Evolutionary conservation across 23 tunicate species (phyloP), one percentile per base, ranked within the genome.

Genomic region (Ciona savignyi): DNA sequence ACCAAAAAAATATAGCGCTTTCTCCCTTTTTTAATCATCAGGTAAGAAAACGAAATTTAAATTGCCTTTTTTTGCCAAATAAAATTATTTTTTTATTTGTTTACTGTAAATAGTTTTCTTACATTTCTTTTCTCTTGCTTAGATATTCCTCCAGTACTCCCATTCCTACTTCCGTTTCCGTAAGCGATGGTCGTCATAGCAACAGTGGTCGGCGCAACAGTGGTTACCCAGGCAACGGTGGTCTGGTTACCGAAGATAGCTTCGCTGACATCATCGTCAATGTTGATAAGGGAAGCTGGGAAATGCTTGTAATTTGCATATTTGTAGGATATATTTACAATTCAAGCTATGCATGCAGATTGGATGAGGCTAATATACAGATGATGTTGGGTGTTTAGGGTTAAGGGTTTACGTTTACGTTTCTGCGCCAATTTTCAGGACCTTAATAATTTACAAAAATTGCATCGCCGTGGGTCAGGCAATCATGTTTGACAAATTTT

Each of bases 261-360:
- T 34, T 34, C 89, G 11, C 29, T 48, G 4, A 70, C 79, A 25
- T 77, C 82, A 42, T 84, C 82, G 4, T 85, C 84, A 25, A 78
- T 60, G 74, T 85, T 85, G 62, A 85, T 67, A 6, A 85, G 11
- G 22, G 91, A 85, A 31, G 91, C 91, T 85, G 76, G 20, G 25
- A 32, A 1, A 25, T 33, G 25, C 0, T 0, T 25, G 23, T 60
- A 61, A 35, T 51, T 15, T 15, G 21, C 20, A 51, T 51, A 15
- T 51, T 21, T 51, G 62, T 15, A 19, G 21, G 19, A 51, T 19
- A 15, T 51, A 51, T 19, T 51, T 51, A 21, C 19, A 51, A 51
- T 51, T 15, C 20, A 51, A 51, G 19, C 62, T 51, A 51, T 15
- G n/a, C n/a, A n/a, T n/a, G n/a, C n/a, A n/a, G n/a, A n/a, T n/a